Evolutionary conservation across 2,888 invertebrate species (phyloP), one percentile per base, ranked within the genome.

Genomic region (Electrophaes corylata): DNA sequence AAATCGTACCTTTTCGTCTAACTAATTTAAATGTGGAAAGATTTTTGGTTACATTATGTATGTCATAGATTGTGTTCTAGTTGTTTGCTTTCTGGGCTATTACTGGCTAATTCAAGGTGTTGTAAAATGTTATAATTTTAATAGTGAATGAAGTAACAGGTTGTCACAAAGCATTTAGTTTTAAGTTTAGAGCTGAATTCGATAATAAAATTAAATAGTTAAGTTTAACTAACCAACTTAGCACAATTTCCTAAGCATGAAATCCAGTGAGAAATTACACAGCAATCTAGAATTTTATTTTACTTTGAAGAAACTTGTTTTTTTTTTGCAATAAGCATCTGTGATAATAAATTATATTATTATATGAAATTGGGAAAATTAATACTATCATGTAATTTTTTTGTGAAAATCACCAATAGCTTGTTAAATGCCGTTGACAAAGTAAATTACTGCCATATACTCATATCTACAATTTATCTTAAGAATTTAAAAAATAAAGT

Each of bases 401-500:
- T 49, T 41, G 33, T 57, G 23, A 18, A 43, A n/a, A 14, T 50
- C 14, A 50, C 33, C 16, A 26, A 49, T 18, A 40, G 78, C 75
- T 78, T 79, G 70, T 72, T 75, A 75, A 76, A 67, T 70, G 67
- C 12, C 8, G 18, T 18, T 14, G 10, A 70, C 70, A 64, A 79
- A 83, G 81, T 85, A 83, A 39, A 72, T 81, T 84, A 88, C 88
- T 88, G 88, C 88, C 86, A 88, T 87, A 85, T 83, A 4, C 10
- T 10, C 1, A 67, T 5, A 23, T 23, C 51, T 65, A 70, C 51
- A 64, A 23, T 19, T 41, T 37, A 12, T 33, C 31, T n/a, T n/a
- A 20, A 41, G 23, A 40, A 41, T 39, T 16, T 37, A 16, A 37
- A 16, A 37, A 37, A 37, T 37, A 16, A n/a, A n/a, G n/a, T n/a